Percentiles rank a stretch among this genome's conserved stretches.
These are phyloP conservation scores for Smutsia temminckii DNA, from an alignment of 2,797 vertebrate genomes.

Conservation along the genomic window DNA sequence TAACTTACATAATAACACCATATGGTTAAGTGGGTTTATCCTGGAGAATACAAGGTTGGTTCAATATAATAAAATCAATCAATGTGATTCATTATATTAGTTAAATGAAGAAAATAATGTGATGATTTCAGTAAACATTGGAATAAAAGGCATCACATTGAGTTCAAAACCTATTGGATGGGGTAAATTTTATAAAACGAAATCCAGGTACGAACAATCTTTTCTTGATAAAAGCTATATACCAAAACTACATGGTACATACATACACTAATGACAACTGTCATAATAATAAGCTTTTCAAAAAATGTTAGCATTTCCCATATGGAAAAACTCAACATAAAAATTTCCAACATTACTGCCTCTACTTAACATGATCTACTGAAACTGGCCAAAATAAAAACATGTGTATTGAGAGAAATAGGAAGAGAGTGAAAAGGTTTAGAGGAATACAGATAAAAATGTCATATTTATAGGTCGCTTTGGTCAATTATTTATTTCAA, in stretches of 20 bases:
- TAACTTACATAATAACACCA: not conserved
- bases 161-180: not conserved
- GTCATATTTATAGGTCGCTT: not conserved
- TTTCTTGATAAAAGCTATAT: not conserved
- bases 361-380: not conserved
- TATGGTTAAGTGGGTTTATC: not conserved
- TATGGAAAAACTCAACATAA: not conserved
- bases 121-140: not conserved
- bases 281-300: not conserved
- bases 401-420: not conserved
- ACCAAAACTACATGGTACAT: not conserved
- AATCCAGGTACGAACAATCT: not conserved
- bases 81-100: not conserved
- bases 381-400: not conserved
- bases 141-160: not conserved
- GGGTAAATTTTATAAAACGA: not conserved
- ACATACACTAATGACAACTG: not conserved
- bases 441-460: not conserved
- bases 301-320: not conserved
- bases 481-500: slow-evolving; percentile 1
- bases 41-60: not conserved
- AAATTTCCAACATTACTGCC: not conserved
- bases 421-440: not conserved
- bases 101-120: not conserved
- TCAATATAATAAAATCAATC: not conserved